Evolutionary conservation across 2,888 invertebrate species (phyloP), one percentile per base, ranked within the genome.

Genomic region (Hirtodrosophila cameraria): DNA sequence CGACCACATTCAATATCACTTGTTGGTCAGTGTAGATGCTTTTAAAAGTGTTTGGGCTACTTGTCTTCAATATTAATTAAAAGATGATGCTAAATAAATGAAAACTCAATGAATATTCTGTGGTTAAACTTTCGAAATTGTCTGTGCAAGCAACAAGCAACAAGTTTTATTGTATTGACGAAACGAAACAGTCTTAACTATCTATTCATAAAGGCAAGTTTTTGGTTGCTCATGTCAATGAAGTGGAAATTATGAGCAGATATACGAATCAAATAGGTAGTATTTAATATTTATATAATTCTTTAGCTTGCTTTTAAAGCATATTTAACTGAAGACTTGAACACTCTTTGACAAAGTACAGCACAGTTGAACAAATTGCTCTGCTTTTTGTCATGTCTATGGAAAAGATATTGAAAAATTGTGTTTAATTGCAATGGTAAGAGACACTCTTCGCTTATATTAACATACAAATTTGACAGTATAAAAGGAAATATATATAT

Each of bases 1-100:
- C 57, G 62, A 69, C 58, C 65, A 53, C 43, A 58, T 58, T 69
- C 53, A 73, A 76, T 65, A 63, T 59, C 69, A 73, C 65, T 75
- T 73, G 69, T 65, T 69, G 76, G 75, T 61, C 62, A 50, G 45
- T 12, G 23, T 42, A 36, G 33, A n/a, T 9, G 28, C 33, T 36
- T 35, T 55, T 33, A 11, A n/a, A n/a, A n/a, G n/a, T 7, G 39
- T 23, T 8, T 2, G 7, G 13, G 13, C 43, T 33, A 31, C 43
- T 50, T 41, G 28, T 11, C 23, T 25, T 18, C 36, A 36, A 38
- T 48, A 33, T 61, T 28, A 35, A 57, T 43, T 66, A 23, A 50
- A 71, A 11, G 31, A 35, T 49, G 31, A 35, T 49, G 27, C 5
- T 57, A 25, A 41, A 70, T 52, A 70, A 66, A 52, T 61, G 57